Base-by-base conservation (phyloP, 2,113 vertebrate species). In the Platichthys flesus region DNA sequence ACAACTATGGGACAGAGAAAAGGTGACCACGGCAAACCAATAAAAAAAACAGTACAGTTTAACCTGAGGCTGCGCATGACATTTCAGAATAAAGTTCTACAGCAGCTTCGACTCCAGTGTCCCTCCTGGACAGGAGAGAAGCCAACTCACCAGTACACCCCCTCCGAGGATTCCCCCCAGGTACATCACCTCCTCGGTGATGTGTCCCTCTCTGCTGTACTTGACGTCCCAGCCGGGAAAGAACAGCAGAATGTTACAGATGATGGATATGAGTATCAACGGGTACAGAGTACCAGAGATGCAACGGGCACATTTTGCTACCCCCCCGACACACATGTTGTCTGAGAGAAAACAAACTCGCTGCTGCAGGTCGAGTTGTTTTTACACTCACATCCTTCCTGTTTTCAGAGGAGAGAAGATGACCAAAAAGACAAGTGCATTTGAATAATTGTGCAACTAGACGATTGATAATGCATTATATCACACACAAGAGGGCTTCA, bases 101-200 rank as follows among this genome's bases (percentile, higher is more conserved):
- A 16, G 45, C 10, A 16, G 45, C 12, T 47, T 47, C 14, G 15
- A 47, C 12, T 12, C 45, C 62, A 58, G 3, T 21, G 42, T 40
- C 61, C 15, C 51, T 21, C 9, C 26, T 47, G 1, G 21, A 6
- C 6, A 7, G 14, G 56, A 65, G 20, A 74, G 65, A 0, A 35
- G 45, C 26, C 15, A 26, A 73, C 94, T 95, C 55, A 95, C 95
- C 95, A 95, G 7, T 0, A 94, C 0, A 0, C 95, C 95, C 0
- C 94, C 94, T 71, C 95, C 94, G 0, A 95, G 2, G 12, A 95
- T n/a, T 12, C 95, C 95, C 1, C 94, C 95, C 84, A 95, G 84
- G 79, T 93, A 95, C 20, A 88, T 90, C 14, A 95, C 94, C 64
- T 95, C 94, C 3, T 85, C 77, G 0, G 95, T 95, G 8, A 96